These are phyloP conservation scores for Microcaecilia unicolor DNA, from an alignment of 2,797 vertebrate species.

Conservation along the genomic window DNA sequence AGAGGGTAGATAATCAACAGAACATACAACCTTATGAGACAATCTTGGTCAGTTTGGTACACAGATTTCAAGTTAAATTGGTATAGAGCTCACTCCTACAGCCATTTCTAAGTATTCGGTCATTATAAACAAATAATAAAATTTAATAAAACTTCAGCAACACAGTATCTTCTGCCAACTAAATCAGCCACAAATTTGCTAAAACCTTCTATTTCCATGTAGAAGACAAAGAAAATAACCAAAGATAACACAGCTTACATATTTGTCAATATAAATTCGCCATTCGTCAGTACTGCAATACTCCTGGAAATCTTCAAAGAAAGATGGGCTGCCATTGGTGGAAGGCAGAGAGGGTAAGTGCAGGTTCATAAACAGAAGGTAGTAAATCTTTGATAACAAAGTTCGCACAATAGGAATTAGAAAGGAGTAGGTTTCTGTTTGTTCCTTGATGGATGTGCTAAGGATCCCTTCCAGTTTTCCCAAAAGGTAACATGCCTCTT, in stretches of 20 bases:
- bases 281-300: slow-evolving; percentile 88
- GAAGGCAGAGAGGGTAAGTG: slow-evolving; percentile 87
- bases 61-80: too few relatives aligned
- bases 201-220: neutral
- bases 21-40: too few relatives aligned
- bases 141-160: neutral
- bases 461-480: slow-evolving; percentile 85
- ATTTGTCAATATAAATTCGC: slow-evolving; percentile 95
- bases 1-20: too few relatives aligned
- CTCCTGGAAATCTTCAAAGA: slow-evolving; percentile 93
- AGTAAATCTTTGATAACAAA: slow-evolving; percentile 84
- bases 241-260: too few relatives aligned
- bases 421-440: slow-evolving; percentile 80
- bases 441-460: slow-evolving; percentile 71
- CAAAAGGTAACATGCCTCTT: slow-evolving; percentile 88
- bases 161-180: too few relatives aligned
- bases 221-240: too few relatives aligned
- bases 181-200: too few relatives aligned
- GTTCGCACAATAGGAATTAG: slow-evolving; percentile 88
- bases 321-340: slow-evolving; percentile 87
- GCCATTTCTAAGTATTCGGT: too few relatives aligned
- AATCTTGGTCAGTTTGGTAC: too few relatives aligned
- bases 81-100: too few relatives aligned
- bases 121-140: too few relatives aligned
- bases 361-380: slow-evolving; percentile 91